Conservation (phyloP, 2,797 vertebrate species). For the Ctenosaura bakeri region DNA sequence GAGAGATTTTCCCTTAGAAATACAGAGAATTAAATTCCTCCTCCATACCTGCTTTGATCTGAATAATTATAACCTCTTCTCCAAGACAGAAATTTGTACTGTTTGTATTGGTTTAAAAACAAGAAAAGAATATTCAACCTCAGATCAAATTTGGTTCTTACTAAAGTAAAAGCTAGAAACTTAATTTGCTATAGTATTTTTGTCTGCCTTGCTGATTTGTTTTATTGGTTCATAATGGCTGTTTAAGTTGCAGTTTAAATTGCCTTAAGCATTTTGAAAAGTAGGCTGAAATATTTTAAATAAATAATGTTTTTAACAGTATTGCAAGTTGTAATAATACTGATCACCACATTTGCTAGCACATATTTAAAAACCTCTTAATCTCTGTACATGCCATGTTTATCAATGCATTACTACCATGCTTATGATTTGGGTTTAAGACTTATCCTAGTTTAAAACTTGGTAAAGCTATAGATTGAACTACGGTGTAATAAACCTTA, state of each 20-base stretch:
- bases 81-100: not conserved
- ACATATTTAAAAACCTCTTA: not conserved
- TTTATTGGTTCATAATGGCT: not conserved
- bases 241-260: not conserved
- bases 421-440: not conserved
- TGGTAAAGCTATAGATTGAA: not conserved
- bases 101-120: not conserved
- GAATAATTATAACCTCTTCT: not conserved
- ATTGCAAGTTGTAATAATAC: not conserved
- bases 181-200: not conserved
- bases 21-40: not conserved
- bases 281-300: not conserved
- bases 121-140: not conserved
- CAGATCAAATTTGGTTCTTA: not conserved
- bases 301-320: not conserved
- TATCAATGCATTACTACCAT: not conserved
- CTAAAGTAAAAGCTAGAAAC: not conserved
- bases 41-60: not conserved
- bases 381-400: not conserved
- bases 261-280: not conserved
- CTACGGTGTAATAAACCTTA: not conserved
- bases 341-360: not conserved
- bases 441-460: no score
- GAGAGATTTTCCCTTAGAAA: not conserved
- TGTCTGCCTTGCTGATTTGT: not conserved